phyloP scores from a whole-genome alignment of 2,797 vertebrate genomes.

The Lutjanus argentimaculatus region DNA sequence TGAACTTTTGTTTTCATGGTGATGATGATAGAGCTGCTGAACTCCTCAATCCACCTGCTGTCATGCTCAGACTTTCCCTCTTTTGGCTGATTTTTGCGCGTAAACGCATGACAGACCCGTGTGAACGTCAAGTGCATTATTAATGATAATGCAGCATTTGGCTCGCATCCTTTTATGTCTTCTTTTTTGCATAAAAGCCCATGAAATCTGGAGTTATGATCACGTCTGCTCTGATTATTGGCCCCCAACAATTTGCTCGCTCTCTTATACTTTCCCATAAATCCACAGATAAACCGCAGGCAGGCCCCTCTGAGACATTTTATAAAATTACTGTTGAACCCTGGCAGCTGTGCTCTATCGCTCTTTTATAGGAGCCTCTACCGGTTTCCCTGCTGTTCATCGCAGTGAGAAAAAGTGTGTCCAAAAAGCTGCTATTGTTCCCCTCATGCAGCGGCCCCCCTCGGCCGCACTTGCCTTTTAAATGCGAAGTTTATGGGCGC shows the following conservation, averaged over 20 bases:
- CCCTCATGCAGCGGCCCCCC: slow-evolving; percentile 82
- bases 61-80: slow-evolving; percentile 50
- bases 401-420: slow-evolving; percentile 90
- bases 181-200: slow-evolving; percentile 32
- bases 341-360: slow-evolving; percentile 86
- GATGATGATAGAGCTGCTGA: slow-evolving; percentile 23
- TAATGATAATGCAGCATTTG: slow-evolving; percentile 79
- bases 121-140: slow-evolving; percentile 81
- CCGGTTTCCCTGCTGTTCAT: slow-evolving; percentile 88
- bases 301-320: slow-evolving; percentile 79
- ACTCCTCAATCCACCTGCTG: slow-evolving; percentile 47
- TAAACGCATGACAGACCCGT: slow-evolving; percentile 43
- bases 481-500: slow-evolving; percentile 91
- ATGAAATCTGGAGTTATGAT: slow-evolving; percentile 54
- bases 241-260: slow-evolving; percentile 70
- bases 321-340: slow-evolving; percentile 85
- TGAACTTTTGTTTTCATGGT: slow-evolving; percentile 66
- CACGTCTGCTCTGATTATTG: slow-evolving; percentile 50
- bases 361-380: slow-evolving; percentile 86
- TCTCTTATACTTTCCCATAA: slow-evolving; percentile 73
- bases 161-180: slow-evolving; percentile 50
- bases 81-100: slow-evolving; percentile 12
- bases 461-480: slow-evolving; percentile 90
- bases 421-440: slow-evolving; percentile 90
- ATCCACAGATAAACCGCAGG: slow-evolving; percentile 74